Evolutionary conservation across 2,888 invertebrate species (phyloP), one percentile per base, ranked within the genome.

Genomic region (Campoplex nolae): DNA sequence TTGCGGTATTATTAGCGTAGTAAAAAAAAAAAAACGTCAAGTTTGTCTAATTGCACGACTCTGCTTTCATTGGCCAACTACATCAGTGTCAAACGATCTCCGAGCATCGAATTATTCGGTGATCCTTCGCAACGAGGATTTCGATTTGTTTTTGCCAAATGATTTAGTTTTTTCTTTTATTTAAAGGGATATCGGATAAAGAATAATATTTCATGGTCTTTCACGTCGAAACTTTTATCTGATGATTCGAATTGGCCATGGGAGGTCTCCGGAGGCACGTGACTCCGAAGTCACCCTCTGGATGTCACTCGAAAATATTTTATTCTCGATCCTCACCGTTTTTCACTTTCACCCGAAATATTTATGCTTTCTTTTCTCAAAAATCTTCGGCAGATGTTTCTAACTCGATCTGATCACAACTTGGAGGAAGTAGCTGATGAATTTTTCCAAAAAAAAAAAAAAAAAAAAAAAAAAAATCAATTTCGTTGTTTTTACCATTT

Each of bases 311-410:
- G 77, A 67, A 67, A 68, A 68, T 16, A n/a, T 32, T 62, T 28
- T 32, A 67, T 78, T 78, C 45, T 28, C 32, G 51, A 42, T 70
- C 45, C 13, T 78, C 56, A 58, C 58, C 45, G 13, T 51, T 73
- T 54, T 13, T 28, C 51, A 28, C 23, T 54, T 58, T n/a, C 48
- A 11, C 9, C 54, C n/a, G 13, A 68, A 23, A 32, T n/a, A 4
- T 38, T 35, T n/a, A 16, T 38, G 45, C 32, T 45, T 68, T 62
- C 48, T 58, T 45, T 58, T 68, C 42, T 62, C 32, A n/a, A 48
- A 56, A 73, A 58, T 32, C n/a, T 16, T 62, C n/a, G 8, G 83
- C 86, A 86, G 86, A 80, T 86, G 86, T 86, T 81, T 70, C 11
- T 0, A 18, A 56, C 23, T 54, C n/a, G 67, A 80, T 77, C 32